Percentiles rank a stretch among this genome's conserved stretches.
phyloP scores from a whole-genome alignment of 2,113 vertebrate genomes.

The Marmota monax region DNA sequence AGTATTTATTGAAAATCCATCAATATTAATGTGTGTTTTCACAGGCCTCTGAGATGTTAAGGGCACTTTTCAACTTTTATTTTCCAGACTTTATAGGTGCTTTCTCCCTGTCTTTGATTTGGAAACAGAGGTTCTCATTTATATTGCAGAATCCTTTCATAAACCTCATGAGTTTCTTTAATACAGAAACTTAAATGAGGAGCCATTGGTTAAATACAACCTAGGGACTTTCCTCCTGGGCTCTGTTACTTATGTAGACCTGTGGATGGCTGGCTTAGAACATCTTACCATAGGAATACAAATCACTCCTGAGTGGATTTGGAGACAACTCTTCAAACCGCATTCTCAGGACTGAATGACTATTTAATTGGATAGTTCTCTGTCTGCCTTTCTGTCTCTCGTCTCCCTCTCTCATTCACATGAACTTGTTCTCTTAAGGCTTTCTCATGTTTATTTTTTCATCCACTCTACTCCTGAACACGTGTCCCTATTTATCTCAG shows the following conservation, averaged over 20 bases:
- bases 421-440: background rate
- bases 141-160: background rate
- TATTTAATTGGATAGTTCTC: background rate
- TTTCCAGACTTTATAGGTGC: background rate
- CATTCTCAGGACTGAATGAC: background rate
- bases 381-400: background rate
- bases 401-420: background rate
- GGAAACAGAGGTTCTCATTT: background rate
- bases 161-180: background rate
- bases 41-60: background rate
- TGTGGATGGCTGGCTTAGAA: background rate
- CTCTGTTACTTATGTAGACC: background rate
- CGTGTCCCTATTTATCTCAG: background rate
- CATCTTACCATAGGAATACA: too few relatives aligned
- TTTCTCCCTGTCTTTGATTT: background rate
- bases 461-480: background rate
- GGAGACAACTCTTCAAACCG: background rate
- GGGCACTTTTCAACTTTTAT: background rate
- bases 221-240: too few relatives aligned
- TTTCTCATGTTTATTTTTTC: background rate
- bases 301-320: background rate
- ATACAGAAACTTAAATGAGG: background rate
- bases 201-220: background rate
- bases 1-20: slow-evolving; percentile 23
- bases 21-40: background rate